Conservation (phyloP, 1,140 invertebrate genomes). For the Thaumetopoea pityocampa region DNA sequence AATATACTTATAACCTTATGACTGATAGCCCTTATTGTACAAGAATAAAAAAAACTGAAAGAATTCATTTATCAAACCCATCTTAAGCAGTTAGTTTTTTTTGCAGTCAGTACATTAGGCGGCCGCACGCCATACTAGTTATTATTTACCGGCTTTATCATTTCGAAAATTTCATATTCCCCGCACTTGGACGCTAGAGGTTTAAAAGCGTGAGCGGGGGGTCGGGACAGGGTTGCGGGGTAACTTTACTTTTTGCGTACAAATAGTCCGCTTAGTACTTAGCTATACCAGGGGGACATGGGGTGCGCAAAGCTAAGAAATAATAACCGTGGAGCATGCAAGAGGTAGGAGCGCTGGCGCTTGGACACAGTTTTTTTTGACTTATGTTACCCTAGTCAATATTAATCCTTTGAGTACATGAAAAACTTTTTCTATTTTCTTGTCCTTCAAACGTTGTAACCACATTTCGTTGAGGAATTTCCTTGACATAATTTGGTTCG, state of each 20-base stretch:
- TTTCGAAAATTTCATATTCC: constrained; percentile 76
- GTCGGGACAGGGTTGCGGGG: constrained; percentile 33
- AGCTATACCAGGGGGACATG: constrained; percentile 54
- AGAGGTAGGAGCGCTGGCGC: constrained; percentile 22
- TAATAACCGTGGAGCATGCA: constrained; percentile 65
- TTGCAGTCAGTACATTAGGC: constrained; percentile 53
- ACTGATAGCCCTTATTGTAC: too few species aligned
- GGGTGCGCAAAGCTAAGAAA: constrained; percentile 65
- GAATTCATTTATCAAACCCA: too few species aligned
- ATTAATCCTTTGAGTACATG: constrained; percentile 6
- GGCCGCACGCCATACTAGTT: constrained; percentile 70
- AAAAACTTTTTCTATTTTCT: too few species aligned
- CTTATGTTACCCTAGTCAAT: constrained; percentile 21
- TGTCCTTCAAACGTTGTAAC: too few species aligned
- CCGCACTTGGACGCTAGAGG: constrained; percentile 74
- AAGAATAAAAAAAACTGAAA: too few species aligned
- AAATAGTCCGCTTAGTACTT: constrained; percentile 57
- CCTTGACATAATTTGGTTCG: too few species aligned
- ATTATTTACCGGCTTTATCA: constrained; percentile 76
- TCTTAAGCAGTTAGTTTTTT: constrained; percentile 22
- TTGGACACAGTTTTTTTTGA: constrained; percentile 24
- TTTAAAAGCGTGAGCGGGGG: constrained; percentile 69
- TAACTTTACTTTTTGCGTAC: constrained; percentile 61
- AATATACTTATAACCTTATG: too few species aligned
- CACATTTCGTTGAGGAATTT: too few species aligned